phyloP scores from a whole-genome alignment of 2,888 invertebrate genomes.

The Uloborus plumipes region DNA sequence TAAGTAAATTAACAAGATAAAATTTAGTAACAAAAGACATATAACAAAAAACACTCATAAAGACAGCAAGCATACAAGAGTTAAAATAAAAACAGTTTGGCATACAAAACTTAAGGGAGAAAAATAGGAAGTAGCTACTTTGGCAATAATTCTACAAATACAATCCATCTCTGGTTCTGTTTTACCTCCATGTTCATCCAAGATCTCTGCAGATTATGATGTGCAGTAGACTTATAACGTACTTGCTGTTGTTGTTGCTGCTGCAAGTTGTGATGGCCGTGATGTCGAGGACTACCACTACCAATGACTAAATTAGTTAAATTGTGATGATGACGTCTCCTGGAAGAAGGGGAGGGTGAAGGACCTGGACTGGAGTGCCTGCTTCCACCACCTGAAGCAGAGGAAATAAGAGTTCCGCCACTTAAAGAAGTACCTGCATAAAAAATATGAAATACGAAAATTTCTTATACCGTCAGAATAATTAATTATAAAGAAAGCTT shows the following conservation, averaged over 20 bases:
- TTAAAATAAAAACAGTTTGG: too few species aligned
- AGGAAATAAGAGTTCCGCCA: slow-evolving; percentile 58
- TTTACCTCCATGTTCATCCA: slow-evolving; percentile 68
- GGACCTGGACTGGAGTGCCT: slow-evolving; percentile 67
- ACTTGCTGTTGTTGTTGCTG: slow-evolving; percentile 75
- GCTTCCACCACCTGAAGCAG: slow-evolving; percentile 68
- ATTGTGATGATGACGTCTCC: slow-evolving; percentile 66
- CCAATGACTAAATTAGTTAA: slow-evolving; percentile 67
- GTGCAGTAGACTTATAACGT: slow-evolving; percentile 72
- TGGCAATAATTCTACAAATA: neutral
- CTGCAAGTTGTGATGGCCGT: slow-evolving; percentile 73
- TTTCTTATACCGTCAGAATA: too few species aligned
- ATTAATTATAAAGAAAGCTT: too few species aligned
- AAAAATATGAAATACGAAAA: neutral
- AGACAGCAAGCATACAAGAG: too few species aligned
- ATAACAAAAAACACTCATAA: too few species aligned
- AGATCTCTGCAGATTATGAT: slow-evolving; percentile 46
- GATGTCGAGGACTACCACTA: slow-evolving; percentile 64
- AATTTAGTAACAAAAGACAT: too few species aligned
- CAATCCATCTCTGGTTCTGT: slow-evolving; percentile 59
- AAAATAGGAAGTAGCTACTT: neutral
- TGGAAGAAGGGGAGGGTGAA: slow-evolving; percentile 66
- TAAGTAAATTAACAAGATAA: too few species aligned
- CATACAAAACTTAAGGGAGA: neutral
- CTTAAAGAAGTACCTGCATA: slow-evolving; percentile 55